Base-by-base conservation (phyloP, 2,113 vertebrate species). In the Onychorhynchus coronatus region DNA sequence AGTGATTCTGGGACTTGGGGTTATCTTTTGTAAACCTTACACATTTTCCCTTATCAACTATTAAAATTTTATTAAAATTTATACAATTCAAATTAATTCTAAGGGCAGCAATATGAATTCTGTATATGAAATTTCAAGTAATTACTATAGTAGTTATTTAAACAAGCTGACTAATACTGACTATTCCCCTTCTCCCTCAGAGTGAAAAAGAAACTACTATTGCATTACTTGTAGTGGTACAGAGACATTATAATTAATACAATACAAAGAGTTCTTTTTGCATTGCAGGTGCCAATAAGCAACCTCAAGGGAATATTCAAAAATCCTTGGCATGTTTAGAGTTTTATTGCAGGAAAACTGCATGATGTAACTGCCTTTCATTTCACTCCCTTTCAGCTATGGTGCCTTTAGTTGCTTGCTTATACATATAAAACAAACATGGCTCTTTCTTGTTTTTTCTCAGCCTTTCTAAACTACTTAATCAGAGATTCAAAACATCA, bases 271-370 rank as follows among this genome's bases (percentile, higher is more conserved):
- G 56, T 68, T 91, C 75, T 85, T 92, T 94, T 86, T 92, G 75
- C 47, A 91, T 87, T 93, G 85, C 83, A 96, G 95, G 90, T 96
- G 88, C 68, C 85, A 93, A 61, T 91, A 86, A 91, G 76, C 47
- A 88, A 65, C 59, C 65, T 78, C 65, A 78, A 91, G 76, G 78
- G 85, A 93, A 88, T 77, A 72, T 41, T 89, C 68, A 86, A 78
- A 35, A 86, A 86, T 78, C 73, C n/a, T 93, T 75, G 68, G 52
- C 6, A 52, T 61, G 42, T 81, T 93, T 53, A 17, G 78, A 58
- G 55, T 74, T 94, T 96, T 91, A 75, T 70, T 91, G 83, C 92
- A 91, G 72, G 76, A 84, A 81, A 92, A 75, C 35, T 93, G 44
- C 27, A 61, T 93, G 75, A 83, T 86, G 55, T 63, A 95, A 95